Evolutionary conservation across 2,888 invertebrate species (phyloP).

Genomic region (Salticus scenicus): DNA sequence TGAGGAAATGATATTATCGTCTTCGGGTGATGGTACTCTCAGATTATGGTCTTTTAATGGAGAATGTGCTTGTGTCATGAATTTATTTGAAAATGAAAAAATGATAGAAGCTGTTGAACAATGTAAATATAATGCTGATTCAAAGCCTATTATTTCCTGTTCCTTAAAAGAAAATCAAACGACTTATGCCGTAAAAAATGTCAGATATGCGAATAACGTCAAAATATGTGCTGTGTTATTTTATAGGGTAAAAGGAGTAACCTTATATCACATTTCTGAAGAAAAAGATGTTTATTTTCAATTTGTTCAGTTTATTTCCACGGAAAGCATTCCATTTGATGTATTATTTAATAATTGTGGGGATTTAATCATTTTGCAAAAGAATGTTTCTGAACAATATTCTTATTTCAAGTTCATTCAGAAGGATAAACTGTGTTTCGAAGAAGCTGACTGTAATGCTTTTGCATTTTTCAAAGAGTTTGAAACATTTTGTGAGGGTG

Average conservation of each 20-base stretch:
- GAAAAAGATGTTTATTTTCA: background rate
- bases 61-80: background rate
- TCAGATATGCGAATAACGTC: background rate
- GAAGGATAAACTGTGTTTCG: background rate
- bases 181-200: background rate
- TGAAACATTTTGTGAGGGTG: slow-evolving; percentile 25
- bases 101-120: background rate
- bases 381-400: background rate
- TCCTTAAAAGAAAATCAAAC: background rate
- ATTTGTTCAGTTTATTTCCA: slow-evolving; percentile 34
- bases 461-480: background rate
- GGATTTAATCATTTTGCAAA: slow-evolving; percentile 6
- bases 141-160: background rate
- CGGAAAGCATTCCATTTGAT: slow-evolving; percentile 13
- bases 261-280: slow-evolving; percentile 28
- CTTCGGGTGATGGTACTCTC: slow-evolving; percentile 83
- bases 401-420: background rate
- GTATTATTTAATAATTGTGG: slow-evolving; percentile 15
- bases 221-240: slow-evolving; percentile 24
- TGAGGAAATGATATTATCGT: slow-evolving; percentile 34
- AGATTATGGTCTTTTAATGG: slow-evolving; percentile 83
- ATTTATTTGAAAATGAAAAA: slow-evolving; percentile 1
- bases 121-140: background rate
- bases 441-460: background rate
- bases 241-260: slow-evolving; percentile 27